Conservation (phyloP, 2,797 vertebrate genomes). For the Microctenopoma lineatum region DNA sequence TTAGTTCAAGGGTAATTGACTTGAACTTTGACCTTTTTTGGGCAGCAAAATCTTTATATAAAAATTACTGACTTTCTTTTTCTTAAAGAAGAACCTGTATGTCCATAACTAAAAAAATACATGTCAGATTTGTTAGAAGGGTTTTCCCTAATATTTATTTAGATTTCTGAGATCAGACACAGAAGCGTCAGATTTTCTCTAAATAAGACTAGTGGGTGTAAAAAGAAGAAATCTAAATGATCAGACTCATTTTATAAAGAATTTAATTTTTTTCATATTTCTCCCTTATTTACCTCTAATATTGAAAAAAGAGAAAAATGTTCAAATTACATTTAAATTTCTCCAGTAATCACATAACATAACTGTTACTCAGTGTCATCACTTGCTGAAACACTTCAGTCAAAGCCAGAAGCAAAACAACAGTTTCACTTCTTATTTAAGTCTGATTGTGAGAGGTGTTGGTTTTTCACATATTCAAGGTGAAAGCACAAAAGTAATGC, state of each 20-base stretch:
- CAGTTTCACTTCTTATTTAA: conserved; percentile 39
- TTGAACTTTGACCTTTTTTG: neutral
- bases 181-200: neutral
- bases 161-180: too few relatives aligned
- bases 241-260: neutral
- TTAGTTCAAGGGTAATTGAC: neutral
- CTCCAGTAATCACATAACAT: neutral
- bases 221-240: neutral
- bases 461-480: conserved; percentile 4
- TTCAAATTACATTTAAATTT: neutral
- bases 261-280: conserved; percentile 1
- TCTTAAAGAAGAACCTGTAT: neutral
- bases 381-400: conserved; percentile 17
- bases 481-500: neutral
- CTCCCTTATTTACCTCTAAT: neutral
- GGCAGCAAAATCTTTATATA: neutral
- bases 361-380: neutral
- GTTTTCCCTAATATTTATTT: too few relatives aligned
- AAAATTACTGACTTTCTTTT: neutral
- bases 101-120: neutral
- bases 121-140: neutral
- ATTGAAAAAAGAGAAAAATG: too few relatives aligned
- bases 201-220: conserved; percentile 5
- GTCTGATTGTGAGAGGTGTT: conserved; percentile 13
- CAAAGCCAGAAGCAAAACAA: conserved; percentile 37